Base-by-base conservation (phyloP, 2,888 invertebrate species). In the Eupsilia transversa region DNA sequence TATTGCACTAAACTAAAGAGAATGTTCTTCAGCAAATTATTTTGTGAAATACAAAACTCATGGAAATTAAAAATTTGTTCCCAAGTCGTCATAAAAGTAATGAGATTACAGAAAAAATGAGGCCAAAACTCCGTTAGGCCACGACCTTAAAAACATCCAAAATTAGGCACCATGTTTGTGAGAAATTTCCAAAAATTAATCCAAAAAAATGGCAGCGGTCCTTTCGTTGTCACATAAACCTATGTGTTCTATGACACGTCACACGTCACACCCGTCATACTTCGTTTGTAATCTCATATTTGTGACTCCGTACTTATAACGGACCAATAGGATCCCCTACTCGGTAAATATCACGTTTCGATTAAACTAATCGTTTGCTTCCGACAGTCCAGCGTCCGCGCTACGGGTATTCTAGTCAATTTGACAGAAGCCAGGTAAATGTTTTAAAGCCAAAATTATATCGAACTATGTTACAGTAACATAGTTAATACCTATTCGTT, bases 81-180 rank as follows among this genome's bases (percentile, higher is more conserved):
- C 27, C 33, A 54, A 57, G 14, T 83, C 52, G 46, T 71, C 67
- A 61, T 60, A 41, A 66, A 54, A 46, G 43, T 80, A 74, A 60
- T 74, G 57, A 60, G 61, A 80, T 71, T 71, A 80, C 73, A 73
- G 79, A 74, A 14, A 41, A 65, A 67, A 56, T 78, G 67, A 67
- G 76, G 72, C 68, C 73, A 72, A n/a, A 61, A 35, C 63, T 38
- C 35, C 63, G 56, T 83, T 84, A 75, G 80, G 83, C 88, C 84
- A 86, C 87, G 85, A 81, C 75, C 74, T 77, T 56, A 89, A 88
- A 86, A 89, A 85, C 80, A 85, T 87, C 79, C 86, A 90, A 91
- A 93, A 90, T 91, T 93, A 92, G 93, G 92, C 93, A 93, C 92
- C 93, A 89, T 84, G 74, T 81, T 89, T 88, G 88, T 88, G 88